Conservation (phyloP, 2,113 vertebrate species). For the Clarias gariepinus region DNA sequence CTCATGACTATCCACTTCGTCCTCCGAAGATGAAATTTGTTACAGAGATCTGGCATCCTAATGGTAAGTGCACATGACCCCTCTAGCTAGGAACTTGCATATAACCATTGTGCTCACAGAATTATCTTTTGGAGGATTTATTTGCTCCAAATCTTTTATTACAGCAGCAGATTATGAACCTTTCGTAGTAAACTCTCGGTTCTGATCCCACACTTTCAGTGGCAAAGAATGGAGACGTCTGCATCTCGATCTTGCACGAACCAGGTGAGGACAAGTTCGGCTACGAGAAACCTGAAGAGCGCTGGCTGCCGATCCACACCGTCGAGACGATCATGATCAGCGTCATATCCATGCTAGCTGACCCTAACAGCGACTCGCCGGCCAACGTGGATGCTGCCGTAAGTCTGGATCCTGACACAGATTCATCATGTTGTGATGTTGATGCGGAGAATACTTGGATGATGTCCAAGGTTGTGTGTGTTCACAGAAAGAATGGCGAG, state of each 20-base stretch:
- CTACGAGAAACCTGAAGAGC: conserved; percentile 98
- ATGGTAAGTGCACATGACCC: conserved; percentile 62
- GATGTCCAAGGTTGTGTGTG: conserved; percentile 7
- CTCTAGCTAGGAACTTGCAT: too few species aligned
- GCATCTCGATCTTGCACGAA: conserved; percentile 99
- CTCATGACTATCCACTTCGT: conserved; percentile 71
- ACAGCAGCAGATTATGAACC: neutral
- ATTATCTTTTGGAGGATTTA: too few species aligned
- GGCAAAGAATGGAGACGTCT: conserved; percentile 98
- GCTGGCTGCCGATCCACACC: conserved; percentile 98
- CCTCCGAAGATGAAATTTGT: conserved; percentile 79
- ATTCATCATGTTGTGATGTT: neutral
- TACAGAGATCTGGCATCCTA: conserved; percentile 79
- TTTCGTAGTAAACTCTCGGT: neutral
- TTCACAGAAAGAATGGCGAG: conserved; percentile 78
- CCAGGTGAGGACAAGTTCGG: conserved; percentile 98
- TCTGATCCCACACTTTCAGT: conserved; percentile 69
- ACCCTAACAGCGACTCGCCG: conserved; percentile 97
- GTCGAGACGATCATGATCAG: conserved; percentile 99
- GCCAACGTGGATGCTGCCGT: conserved; percentile 98
- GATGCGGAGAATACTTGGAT: neutral
- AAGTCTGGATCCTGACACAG: conserved; percentile 61
- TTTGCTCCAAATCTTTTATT: neutral
- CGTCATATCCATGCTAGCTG: conserved; percentile 99
- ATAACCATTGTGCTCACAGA: too few species aligned